A percentile compares a stretch with the other conserved stretches of the same genome.
phyloP scores from a whole-genome alignment of 2,888 invertebrate genomes.

The Silvanus unidentatus region DNA sequence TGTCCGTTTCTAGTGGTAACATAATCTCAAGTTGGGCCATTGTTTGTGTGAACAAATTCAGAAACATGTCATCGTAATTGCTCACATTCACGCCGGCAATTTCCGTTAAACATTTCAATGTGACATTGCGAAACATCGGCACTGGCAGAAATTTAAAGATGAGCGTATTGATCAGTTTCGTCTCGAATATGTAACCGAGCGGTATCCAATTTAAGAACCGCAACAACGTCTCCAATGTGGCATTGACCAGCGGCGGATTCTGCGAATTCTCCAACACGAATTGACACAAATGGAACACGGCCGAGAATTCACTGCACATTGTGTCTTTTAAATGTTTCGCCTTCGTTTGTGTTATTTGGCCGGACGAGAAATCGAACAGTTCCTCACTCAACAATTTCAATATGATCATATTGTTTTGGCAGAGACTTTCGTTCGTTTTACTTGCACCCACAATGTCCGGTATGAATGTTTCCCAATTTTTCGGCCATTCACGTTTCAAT shows the following conservation, averaged over 20 bases:
- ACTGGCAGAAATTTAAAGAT: constrained; percentile 96
- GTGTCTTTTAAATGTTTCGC: constrained; percentile 98
- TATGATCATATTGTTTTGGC: constrained; percentile 99
- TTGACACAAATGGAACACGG: constrained; percentile 96
- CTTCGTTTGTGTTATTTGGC: constrained; percentile 98
- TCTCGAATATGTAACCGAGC: constrained; percentile 99
- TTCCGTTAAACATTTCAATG: constrained; percentile 96
- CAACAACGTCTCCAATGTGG: constrained; percentile 91
- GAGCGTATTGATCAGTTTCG: constrained; percentile 88
- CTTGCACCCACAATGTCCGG: constrained; percentile 98
- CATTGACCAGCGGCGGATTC: constrained; percentile 92
- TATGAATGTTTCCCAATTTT: constrained; percentile 99
- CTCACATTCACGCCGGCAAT: constrained; percentile 87
- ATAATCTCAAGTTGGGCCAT: constrained; percentile 90
- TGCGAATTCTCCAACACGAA: constrained; percentile 97
- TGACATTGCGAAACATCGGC: constrained; percentile 82
- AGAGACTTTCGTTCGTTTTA: constrained; percentile 96
- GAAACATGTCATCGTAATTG: constrained; percentile 90
- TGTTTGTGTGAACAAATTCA: constrained; percentile 82
- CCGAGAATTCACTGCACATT: constrained; percentile 98
- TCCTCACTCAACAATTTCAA: constrained; percentile 96
- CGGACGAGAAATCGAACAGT: constrained; percentile 97
- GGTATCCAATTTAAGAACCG: constrained; percentile 99
- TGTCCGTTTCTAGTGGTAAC: constrained; percentile 86
- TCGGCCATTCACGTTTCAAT: constrained; percentile 98